Percentiles rank a stretch among this genome's conserved stretches.
phyloP scores from a whole-genome alignment of 1,140 invertebrate species.

The Caenorhabditis brenneri region DNA sequence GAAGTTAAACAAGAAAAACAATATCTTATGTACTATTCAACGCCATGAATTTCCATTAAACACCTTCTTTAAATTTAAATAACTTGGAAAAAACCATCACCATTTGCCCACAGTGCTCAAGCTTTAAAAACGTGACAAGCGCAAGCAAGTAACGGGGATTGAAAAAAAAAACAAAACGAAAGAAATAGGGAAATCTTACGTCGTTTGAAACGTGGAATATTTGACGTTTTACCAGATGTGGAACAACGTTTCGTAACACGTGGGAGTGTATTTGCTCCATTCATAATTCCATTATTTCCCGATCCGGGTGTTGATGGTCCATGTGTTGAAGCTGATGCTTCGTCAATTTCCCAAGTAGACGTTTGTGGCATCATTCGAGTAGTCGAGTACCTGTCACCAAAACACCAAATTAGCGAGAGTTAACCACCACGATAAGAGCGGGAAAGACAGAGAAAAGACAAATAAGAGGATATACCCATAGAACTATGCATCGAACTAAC shows the following conservation, averaged over 20 bases:
- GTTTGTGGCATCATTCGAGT: slow-evolving; percentile 12
- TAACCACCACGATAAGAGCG: not conserved
- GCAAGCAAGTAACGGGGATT: not conserved
- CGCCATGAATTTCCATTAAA: no score
- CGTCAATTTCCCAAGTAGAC: not conserved
- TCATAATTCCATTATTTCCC: not conserved
- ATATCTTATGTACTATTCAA: no score
- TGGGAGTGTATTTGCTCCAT: slow-evolving; percentile 6
- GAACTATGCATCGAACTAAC: no score
- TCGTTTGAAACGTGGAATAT: slow-evolving; percentile 27
- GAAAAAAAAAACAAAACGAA: not conserved
- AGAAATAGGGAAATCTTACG: not conserved
- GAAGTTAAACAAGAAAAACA: no score
- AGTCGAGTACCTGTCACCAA: not conserved
- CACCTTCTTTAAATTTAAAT: not conserved
- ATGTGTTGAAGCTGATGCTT: not conserved
- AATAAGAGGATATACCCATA: not conserved
- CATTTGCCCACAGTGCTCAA: not conserved
- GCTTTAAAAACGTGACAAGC: not conserved
- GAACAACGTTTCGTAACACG: not conserved
- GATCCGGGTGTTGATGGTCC: not conserved
- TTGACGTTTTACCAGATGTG: not conserved
- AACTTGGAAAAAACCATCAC: not conserved
- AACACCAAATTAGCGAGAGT: not conserved
- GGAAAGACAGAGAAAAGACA: not conserved